Percentiles rank a stretch among this genome's conserved stretches.
Conservation (phyloP, 1,140 invertebrate genomes). For the Battus philenor region DNA sequence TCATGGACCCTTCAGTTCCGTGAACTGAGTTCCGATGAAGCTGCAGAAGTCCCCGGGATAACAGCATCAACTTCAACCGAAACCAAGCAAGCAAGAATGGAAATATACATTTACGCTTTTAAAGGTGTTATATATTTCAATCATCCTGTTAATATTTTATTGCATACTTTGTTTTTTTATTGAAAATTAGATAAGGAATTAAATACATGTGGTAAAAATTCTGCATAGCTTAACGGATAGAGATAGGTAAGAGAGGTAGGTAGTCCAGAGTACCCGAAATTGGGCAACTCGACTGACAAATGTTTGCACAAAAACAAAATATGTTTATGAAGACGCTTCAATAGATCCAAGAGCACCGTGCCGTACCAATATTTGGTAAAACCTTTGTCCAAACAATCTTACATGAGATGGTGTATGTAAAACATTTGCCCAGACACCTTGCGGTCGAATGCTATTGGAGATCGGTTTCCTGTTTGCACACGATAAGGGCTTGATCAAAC, state of each 20-base stretch:
- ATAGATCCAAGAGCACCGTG: constrained; percentile 40
- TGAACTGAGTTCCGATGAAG: too few relatives aligned
- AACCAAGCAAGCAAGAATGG: too few relatives aligned
- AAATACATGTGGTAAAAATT: constrained; percentile 9
- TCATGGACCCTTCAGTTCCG: too few relatives aligned
- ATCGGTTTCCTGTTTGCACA: constrained; percentile 51
- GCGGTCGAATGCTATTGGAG: constrained; percentile 29
- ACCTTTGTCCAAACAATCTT: constrained; percentile 43
- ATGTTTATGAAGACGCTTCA: constrained; percentile 33
- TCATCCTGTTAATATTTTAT: too few relatives aligned
- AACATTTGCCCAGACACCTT: constrained; percentile 49
- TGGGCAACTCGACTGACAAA: constrained; percentile 27
- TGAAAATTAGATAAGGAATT: too few relatives aligned
- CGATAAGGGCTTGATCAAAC: constrained; percentile 55
- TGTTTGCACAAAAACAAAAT: constrained; percentile 31
- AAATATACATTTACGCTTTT: too few relatives aligned
- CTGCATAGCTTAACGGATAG: constrained; percentile 8
- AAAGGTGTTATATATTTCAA: too few relatives aligned
- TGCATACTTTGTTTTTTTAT: too few relatives aligned
- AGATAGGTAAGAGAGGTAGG: too few relatives aligned
- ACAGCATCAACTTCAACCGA: too few relatives aligned
- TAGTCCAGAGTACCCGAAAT: constrained; percentile 1
- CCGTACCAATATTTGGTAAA: constrained; percentile 43
- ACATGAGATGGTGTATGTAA: constrained; percentile 32
- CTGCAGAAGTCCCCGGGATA: too few relatives aligned